Conservation (phyloP, 2,888 invertebrate genomes). For the Melinaea menophilus region DNA sequence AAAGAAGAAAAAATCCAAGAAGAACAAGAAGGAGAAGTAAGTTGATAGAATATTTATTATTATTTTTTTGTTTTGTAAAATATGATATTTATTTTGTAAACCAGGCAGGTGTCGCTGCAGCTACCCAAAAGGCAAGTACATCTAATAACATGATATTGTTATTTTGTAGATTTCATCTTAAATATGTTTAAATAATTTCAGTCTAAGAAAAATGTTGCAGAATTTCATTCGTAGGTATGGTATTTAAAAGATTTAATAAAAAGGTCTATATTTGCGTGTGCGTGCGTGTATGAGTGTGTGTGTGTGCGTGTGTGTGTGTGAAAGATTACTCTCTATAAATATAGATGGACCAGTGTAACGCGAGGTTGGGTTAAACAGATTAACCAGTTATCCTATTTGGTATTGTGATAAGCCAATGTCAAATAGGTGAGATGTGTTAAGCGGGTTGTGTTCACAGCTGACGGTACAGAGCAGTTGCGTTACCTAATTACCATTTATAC, state of each 20-base stretch:
- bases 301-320: background rate
- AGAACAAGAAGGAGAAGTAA: constrained; percentile 86
- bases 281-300: too few relatives aligned
- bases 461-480: background rate
- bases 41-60: constrained; percentile 42
- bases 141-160: constrained; percentile 20
- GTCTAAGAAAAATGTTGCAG: constrained; percentile 70
- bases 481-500: constrained; percentile 4
- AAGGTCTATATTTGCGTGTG: background rate
- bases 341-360: background rate
- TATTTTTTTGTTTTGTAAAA: constrained; percentile 35
- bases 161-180: constrained; percentile 17
- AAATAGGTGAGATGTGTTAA: background rate
- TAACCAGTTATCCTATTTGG: background rate
- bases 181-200: constrained; percentile 52
- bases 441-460: background rate
- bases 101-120: constrained; percentile 67
- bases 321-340: background rate
- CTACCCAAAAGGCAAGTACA: constrained; percentile 70
- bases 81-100: constrained; percentile 46
- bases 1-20: constrained; percentile 89
- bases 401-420: constrained; percentile 4
- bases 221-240: constrained; percentile 67
- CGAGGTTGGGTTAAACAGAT: constrained; percentile 1
- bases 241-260: constrained; percentile 22